These are phyloP conservation scores for Globia sparganii DNA, from an alignment of 2,888 invertebrate species.

Conservation along the genomic window DNA sequence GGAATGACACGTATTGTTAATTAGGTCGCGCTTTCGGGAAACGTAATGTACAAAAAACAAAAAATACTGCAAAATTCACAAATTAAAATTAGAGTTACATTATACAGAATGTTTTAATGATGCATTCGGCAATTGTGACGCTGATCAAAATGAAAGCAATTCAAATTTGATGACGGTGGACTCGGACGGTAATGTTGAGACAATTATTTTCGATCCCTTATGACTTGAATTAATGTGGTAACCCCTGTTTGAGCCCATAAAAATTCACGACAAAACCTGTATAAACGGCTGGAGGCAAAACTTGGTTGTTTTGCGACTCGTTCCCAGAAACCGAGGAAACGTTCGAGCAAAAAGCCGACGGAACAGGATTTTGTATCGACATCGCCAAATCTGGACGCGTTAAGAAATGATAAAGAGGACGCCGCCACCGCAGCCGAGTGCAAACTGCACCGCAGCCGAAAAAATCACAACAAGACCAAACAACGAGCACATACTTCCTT, in stretches of 20 bases:
- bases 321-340: slow-evolving; percentile 89
- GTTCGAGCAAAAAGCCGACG: slow-evolving; percentile 86
- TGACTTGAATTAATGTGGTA: slow-evolving; percentile 81
- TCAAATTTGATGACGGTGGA: slow-evolving; percentile 53
- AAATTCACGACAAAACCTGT: slow-evolving; percentile 89
- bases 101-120: slow-evolving; percentile 40
- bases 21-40: slow-evolving; percentile 66
- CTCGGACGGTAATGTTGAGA: slow-evolving; percentile 58
- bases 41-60: slow-evolving; percentile 55
- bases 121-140: slow-evolving; percentile 30
- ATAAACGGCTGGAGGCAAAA: slow-evolving; percentile 87
- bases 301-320: slow-evolving; percentile 85
- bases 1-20: slow-evolving; percentile 77
- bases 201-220: slow-evolving; percentile 77
- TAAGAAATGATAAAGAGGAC: slow-evolving; percentile 89
- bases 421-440: slow-evolving; percentile 78
- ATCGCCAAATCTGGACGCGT: slow-evolving; percentile 89
- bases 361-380: slow-evolving; percentile 89
- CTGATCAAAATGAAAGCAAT: slow-evolving; percentile 50
- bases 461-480: slow-evolving; percentile 74
- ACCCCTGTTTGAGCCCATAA: slow-evolving; percentile 83
- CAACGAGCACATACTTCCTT: slow-evolving; percentile 70
- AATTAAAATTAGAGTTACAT: slow-evolving; percentile 38
- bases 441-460: slow-evolving; percentile 72
- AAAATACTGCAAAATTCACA: slow-evolving; percentile 38